Percentiles rank a stretch among this genome's conserved stretches.
Conservation (phyloP, 2,113 vertebrate species). For the Larimichthys crocea region DNA sequence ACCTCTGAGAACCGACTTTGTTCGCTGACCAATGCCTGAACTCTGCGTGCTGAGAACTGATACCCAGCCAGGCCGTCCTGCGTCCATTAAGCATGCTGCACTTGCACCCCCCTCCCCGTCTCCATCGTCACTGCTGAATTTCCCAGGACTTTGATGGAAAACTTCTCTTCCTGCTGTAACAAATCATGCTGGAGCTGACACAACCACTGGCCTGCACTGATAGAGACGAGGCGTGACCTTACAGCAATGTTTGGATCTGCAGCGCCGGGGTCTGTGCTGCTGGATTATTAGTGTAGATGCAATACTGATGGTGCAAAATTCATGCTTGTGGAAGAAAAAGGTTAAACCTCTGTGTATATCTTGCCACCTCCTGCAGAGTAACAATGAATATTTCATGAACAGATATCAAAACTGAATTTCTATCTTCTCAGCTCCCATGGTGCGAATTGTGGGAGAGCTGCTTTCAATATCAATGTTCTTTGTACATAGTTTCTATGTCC, state of each 20-base stretch:
- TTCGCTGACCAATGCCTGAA: conserved; percentile 59
- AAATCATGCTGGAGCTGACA: conserved; percentile 63
- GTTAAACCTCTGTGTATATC: conserved; percentile 51
- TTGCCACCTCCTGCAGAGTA: conserved; percentile 38
- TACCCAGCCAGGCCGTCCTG: conserved; percentile 37
- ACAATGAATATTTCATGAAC: conserved; percentile 54
- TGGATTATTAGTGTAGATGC: conserved; percentile 17
- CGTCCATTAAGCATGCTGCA: conserved; percentile 34
- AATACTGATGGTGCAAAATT: conserved; percentile 41
- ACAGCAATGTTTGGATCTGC: conserved; percentile 31
- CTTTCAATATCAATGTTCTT: conserved; percentile 32
- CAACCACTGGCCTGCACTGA: conserved; percentile 39
- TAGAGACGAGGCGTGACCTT: conserved; percentile 44
- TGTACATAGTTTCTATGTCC: conserved; percentile 26
- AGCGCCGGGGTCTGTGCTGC: conserved; percentile 28
- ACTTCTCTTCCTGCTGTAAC: conserved; percentile 59
- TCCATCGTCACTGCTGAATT: conserved; percentile 57
- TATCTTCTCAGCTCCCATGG: conserved; percentile 26
- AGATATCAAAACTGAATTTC: conserved; percentile 32
- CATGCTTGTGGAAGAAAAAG: conserved; percentile 42
- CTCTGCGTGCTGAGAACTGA: conserved; percentile 61
- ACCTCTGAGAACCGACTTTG: conserved; percentile 45
- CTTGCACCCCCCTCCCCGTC: conserved; percentile 2
- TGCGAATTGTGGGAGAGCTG: conserved; percentile 35
- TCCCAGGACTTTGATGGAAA: conserved; percentile 72